Conservation (phyloP, 2,888 invertebrate genomes). For the Microplitis manilae region DNA sequence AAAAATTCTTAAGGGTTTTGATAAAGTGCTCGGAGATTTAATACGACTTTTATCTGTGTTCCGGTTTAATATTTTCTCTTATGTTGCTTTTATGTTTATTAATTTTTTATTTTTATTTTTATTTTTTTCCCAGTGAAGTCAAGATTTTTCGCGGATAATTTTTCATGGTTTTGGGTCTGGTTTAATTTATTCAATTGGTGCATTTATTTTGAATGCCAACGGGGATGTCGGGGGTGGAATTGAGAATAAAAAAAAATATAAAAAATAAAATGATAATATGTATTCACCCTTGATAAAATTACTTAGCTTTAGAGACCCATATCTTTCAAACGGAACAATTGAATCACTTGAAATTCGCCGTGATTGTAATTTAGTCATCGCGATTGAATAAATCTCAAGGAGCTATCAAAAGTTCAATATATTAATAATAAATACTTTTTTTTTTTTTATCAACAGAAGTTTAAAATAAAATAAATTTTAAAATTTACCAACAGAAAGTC, state of each 20-base stretch:
- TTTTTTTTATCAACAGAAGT: too few relatives aligned
- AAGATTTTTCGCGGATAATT: too few relatives aligned
- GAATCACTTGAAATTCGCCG: neutral
- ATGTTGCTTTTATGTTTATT: neutral
- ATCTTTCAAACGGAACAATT: neutral
- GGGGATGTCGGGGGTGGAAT: too few relatives aligned
- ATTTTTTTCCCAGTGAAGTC: too few relatives aligned
- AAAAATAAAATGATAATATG: neutral
- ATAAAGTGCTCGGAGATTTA: neutral
- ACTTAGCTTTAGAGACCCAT: neutral
- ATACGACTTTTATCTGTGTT: neutral
- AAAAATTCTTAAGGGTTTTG: neutral
- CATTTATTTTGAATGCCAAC: too few relatives aligned
- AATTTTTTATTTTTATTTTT: neutral
- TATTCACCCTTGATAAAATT: neutral
- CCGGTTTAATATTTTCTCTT: neutral
- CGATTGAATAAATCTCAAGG: neutral
- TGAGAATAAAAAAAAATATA: too few relatives aligned
- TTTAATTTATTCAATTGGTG: too few relatives aligned
- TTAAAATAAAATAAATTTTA: too few relatives aligned
- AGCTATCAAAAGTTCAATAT: neutral
- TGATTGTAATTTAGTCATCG: constrained; percentile 1
- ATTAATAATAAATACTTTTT: neutral
- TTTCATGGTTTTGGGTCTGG: too few relatives aligned
- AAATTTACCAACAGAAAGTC: too few relatives aligned